phyloP scores from a whole-genome alignment of 2,797 vertebrate species.

The Falco cherrug region DNA sequence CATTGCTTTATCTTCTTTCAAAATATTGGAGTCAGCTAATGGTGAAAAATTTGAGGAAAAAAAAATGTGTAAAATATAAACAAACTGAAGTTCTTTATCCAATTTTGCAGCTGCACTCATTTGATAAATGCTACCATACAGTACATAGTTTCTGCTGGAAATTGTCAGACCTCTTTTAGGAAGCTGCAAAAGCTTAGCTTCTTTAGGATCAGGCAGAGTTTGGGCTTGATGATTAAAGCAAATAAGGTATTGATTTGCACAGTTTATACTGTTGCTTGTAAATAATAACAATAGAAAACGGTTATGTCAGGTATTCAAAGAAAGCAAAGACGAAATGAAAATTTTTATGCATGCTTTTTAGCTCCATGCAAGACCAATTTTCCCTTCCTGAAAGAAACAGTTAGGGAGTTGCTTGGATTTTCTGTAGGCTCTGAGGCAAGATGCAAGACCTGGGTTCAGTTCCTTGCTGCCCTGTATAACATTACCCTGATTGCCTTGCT shows the following conservation, averaged over 20 bases:
- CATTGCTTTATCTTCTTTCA: background rate
- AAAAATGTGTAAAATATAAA: background rate
- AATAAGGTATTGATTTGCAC: background rate
- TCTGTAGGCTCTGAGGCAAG: background rate
- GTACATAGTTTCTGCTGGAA: background rate
- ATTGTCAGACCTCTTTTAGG: background rate
- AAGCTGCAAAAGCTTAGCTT: background rate
- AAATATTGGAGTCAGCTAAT: conserved; percentile 20
- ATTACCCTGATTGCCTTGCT: background rate
- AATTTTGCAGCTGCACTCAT: background rate
- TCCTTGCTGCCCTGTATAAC: background rate
- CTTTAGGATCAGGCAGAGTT: background rate
- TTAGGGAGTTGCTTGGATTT: background rate
- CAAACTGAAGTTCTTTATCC: background rate
- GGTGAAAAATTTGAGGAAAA: background rate
- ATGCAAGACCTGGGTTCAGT: background rate
- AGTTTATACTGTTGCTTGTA: background rate
- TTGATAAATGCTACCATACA: background rate
- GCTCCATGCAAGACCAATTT: background rate
- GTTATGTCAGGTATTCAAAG: background rate
- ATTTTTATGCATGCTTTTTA: background rate
- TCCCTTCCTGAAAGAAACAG: background rate
- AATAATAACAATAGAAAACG: background rate
- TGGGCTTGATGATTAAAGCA: background rate
- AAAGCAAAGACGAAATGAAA: background rate